Conservation (phyloP, 1,140 invertebrate genomes). For the Leptopilina boulardi region DNA sequence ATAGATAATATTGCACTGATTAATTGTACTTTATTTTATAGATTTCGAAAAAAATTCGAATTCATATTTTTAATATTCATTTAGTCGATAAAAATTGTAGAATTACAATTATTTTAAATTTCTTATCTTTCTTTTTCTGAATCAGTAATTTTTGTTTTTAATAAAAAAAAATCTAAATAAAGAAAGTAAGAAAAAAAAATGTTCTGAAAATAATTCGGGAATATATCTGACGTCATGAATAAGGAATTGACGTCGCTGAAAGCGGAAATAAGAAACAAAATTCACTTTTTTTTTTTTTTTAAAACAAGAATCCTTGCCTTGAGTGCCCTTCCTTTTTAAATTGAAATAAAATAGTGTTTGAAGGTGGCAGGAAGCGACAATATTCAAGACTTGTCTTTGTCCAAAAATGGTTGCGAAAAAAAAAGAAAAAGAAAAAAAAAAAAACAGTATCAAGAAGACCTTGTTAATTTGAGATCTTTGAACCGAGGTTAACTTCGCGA, state of each 20-base stretch:
- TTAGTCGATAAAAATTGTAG: no score
- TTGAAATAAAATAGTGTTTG: constrained; percentile 14
- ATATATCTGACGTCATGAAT: neutral
- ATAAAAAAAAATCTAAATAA: no score
- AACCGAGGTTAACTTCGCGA: constrained; percentile 35
- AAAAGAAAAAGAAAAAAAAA: no score
- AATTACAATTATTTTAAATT: no score
- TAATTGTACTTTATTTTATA: no score
- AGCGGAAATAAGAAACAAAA: neutral
- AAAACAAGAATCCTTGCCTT: neutral
- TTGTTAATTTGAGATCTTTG: constrained; percentile 37
- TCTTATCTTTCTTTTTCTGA: no score
- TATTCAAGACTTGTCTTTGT: constrained; percentile 13
- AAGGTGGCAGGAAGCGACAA: constrained; percentile 13
- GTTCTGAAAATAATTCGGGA: neutral
- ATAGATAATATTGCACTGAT: no score
- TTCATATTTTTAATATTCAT: no score
- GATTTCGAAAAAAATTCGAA: no score
- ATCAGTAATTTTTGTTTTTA: no score
- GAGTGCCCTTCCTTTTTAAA: constrained; percentile 15
- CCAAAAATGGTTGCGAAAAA: constrained; percentile 29
- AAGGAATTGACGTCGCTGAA: neutral
- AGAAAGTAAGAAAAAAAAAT: neutral
- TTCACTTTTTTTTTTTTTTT: neutral
- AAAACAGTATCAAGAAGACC: constrained; percentile 13